These are phyloP conservation scores for Mermis nigrescens DNA, from an alignment of 2,888 invertebrate species.

Conservation along the genomic window DNA sequence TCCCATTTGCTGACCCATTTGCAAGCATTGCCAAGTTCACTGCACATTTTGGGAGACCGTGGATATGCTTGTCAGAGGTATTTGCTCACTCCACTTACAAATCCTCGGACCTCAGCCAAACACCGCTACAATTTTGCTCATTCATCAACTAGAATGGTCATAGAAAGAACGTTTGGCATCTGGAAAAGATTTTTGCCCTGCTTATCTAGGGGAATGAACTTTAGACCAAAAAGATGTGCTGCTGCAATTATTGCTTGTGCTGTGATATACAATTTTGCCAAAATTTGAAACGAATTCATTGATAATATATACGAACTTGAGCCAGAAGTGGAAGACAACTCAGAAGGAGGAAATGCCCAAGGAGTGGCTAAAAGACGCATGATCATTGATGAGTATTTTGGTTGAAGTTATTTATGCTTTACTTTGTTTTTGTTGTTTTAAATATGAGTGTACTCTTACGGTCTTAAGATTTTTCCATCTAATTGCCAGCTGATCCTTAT, in stretches of 20 bases:
- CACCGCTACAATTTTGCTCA: constrained; percentile 5
- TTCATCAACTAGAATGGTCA: background rate
- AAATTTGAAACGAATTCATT: background rate
- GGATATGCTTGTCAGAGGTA: background rate
- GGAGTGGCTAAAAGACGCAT: background rate
- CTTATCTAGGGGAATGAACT: background rate
- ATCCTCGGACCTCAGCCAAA: background rate
- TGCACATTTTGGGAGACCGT: background rate
- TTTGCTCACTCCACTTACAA: background rate
- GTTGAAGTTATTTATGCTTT: too few relatives aligned
- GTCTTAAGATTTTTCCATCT: background rate
- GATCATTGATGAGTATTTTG: background rate
- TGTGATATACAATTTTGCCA: constrained; percentile 1
- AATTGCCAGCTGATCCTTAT: background rate
- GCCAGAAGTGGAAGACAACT: background rate
- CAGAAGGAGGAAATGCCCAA: background rate
- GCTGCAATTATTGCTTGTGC: background rate
- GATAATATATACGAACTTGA: background rate
- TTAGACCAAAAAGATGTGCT: background rate
- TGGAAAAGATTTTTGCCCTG: constrained; percentile 4
- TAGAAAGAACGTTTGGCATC: constrained; percentile 2
- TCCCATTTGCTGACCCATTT: background rate
- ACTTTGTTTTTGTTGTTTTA: background rate
- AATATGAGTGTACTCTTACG: background rate
- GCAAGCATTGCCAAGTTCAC: background rate